Evolutionary conservation across 2,113 vertebrate species (phyloP).

Genomic region (Cryptomyrus ogoouensis): DNA sequence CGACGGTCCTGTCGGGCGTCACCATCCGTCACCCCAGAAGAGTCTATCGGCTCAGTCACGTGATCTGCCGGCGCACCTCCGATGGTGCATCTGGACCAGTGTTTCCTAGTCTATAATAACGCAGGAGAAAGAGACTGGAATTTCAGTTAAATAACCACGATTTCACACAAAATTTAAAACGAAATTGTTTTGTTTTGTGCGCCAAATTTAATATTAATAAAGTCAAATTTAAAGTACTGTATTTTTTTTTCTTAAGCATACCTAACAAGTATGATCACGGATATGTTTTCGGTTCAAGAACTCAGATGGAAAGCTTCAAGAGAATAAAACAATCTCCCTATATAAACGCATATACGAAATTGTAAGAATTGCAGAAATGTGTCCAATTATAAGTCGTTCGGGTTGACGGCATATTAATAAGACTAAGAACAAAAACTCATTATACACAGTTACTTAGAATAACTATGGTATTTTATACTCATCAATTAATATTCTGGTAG

Average conservation of each 20-base stretch:
- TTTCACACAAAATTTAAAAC: background rate
- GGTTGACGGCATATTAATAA: background rate
- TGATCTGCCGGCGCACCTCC: background rate
- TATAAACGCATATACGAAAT: background rate
- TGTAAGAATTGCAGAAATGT: background rate
- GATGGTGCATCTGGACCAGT: background rate
- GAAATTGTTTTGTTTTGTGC: background rate
- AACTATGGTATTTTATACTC: background rate
- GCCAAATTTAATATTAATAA: background rate
- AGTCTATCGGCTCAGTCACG: background rate
- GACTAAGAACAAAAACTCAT: background rate
- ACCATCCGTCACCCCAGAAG: background rate
- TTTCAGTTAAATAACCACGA: background rate
- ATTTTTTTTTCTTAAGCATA: background rate
- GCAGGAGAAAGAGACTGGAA: background rate
- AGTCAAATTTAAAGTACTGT: background rate
- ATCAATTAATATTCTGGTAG: background rate
- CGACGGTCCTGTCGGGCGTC: background rate
- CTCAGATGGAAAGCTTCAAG: background rate
- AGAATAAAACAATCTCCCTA: background rate
- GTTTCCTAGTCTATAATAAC: background rate
- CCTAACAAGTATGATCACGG: background rate
- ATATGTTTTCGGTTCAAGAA: background rate
- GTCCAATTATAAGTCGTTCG: background rate
- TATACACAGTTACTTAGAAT: background rate